Conservation (phyloP, 2,888 invertebrate species). For the Galeopsomyia nigrocyanea region DNA sequence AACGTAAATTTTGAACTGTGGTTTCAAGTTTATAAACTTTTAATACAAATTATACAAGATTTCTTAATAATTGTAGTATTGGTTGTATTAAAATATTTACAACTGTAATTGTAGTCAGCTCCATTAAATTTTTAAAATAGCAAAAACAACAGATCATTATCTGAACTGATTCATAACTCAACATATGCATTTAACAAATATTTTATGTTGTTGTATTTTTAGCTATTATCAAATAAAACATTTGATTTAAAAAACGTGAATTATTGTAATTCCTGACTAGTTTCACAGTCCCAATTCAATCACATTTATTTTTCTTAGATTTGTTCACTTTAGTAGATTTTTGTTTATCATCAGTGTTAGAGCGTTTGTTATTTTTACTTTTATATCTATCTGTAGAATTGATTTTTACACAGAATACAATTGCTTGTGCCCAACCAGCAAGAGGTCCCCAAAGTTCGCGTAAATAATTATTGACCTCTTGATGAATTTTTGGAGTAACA, state of each 20-base stretch:
- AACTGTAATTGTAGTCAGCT: too few relatives aligned
- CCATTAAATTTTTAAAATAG: too few relatives aligned
- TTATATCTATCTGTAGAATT: conserved; percentile 46
- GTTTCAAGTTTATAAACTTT: background rate
- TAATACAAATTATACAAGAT: background rate
- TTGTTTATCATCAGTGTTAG: conserved; percentile 8
- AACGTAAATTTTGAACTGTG: background rate
- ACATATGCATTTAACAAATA: conserved; percentile 23
- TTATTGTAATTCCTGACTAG: background rate
- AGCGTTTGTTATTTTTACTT: conserved; percentile 35
- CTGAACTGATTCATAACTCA: background rate
- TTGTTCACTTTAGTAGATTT: conserved; percentile 14
- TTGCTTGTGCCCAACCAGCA: conserved; percentile 97
- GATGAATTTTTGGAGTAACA: conserved; percentile 85
- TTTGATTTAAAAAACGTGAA: conserved; percentile 1
- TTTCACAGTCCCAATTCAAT: background rate
- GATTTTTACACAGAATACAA: conserved; percentile 71
- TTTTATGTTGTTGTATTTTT: conserved; percentile 27
- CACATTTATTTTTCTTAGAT: conserved; percentile 11
- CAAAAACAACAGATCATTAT: too few relatives aligned
- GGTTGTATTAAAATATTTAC: conserved; percentile 1
- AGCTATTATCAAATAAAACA: conserved; percentile 34
- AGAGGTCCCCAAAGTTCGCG: conserved; percentile 84
- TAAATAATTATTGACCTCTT: conserved; percentile 88
- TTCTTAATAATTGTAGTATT: background rate